Evolutionary conservation across 2,888 invertebrate genomes (phyloP), one percentile per base, ranked within the genome.

Genomic region (Chaitophorus viminalis): DNA sequence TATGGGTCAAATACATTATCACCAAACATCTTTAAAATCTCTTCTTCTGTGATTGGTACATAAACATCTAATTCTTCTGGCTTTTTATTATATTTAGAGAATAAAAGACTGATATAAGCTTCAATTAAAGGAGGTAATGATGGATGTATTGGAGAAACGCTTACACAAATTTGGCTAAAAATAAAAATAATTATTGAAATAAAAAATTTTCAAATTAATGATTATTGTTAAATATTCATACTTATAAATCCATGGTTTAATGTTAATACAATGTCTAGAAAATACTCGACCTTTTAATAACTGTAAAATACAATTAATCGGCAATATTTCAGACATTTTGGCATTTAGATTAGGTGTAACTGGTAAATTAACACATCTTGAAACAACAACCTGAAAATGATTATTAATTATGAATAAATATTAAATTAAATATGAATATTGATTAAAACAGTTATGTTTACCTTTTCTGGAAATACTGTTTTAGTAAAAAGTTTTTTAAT

Each of bases 271-370:
- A 91, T 99, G 97, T 91, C 98, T 99, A 0, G 98, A 96, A 91
- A 99, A 99, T 0, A 98, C 97, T 89, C 98, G 93, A 11, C 97
- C 98, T 91, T 98, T 98, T 25, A 99, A 92, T 76, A 99, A 92
- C 91, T 99, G 99, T 91, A 98, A 97, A 90, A 99, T 98, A 91
- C 99, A 99, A 91, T 99, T 98, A 29, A 99, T 96, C 0, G 99
- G 98, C 85, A 99, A 92, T 91, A 98, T 98, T 17, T 98, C 98
- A 0, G 95, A 94, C 90, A 98, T 96, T 90, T 95, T 95, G 65
- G 96, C 97, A 92, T 95, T 98, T 33, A 99, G 93, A 90, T 95
- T 95, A 0, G 94, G 94, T 0, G 99, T 99, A 0, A 99, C 98
- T 0, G 98, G 97, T 0, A 99, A 98, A 91, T 97, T 97, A 0